Base-by-base conservation (phyloP, 2,888 invertebrate species). In the Eupithecia subumbrata region DNA sequence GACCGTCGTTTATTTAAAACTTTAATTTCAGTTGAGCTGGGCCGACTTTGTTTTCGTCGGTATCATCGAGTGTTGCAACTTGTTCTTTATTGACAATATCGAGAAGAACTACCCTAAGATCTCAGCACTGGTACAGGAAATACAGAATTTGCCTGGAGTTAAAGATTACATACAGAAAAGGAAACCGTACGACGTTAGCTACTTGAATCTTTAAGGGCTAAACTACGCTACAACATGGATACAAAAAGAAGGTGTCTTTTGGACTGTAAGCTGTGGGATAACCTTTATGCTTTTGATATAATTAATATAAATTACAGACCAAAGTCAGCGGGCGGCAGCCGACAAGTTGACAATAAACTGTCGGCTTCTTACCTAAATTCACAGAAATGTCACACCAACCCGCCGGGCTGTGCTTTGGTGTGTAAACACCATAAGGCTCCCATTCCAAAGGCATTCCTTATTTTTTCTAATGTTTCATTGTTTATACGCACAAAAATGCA, bases 41-140 rank as follows among this genome's bases (percentile, higher is more conserved):
- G 93, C 88, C 7, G 94, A 94, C 78, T 93, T 93, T 78, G 78
- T 92, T 25, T 82, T 94, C 0, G 86, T 91, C 11, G 92, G 90
- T 0, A 86, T 92, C 56, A 83, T 92, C 0, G 94, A 94, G 74
- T 83, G 89, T 0, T 81, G 82, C 0, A 87, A 91, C 79, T 76
- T 90, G 0, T 86, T 90, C 77, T 81, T 90, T 0, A 84, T 81
- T 4, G 80, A 81, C 7, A 83, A 89, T 30, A 82, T 92, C 8
- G 88, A 92, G 75, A 88, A 87, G 76, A 86, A 89, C 30, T 94
- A 90, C 77, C 93, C 92, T 0, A 76, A 85, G 3, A 81, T 91
- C 0, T 63, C 77, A 12, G 83, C 84, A 16, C 84, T 91, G 0
- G 70, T 90, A 0, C 82, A 88, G 25, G 89, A 88, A 73, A 78